These are phyloP conservation scores for Delphinapterus leucas DNA, from an alignment of 2,113 vertebrate genomes.

Conservation along the genomic window DNA sequence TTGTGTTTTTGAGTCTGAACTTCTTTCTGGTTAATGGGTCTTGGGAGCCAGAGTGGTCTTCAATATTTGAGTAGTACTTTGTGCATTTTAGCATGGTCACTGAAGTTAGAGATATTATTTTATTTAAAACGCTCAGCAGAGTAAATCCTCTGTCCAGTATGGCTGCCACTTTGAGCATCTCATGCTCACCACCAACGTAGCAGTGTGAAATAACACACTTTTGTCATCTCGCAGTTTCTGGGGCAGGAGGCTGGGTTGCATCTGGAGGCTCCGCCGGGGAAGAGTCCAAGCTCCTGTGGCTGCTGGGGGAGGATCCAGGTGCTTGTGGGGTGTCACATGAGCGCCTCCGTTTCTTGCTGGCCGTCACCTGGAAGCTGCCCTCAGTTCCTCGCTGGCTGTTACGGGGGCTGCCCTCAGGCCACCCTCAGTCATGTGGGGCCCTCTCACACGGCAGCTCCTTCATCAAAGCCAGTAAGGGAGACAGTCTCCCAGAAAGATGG, in stretches of 20 bases:
- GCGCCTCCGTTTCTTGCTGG: neutral
- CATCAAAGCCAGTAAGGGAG: neutral
- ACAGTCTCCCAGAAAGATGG: neutral
- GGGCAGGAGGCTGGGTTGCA: neutral
- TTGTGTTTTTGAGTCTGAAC: accelerated
- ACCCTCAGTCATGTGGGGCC: neutral
- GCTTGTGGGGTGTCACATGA: neutral
- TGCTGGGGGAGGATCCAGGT: accelerated
- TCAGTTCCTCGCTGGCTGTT: neutral
- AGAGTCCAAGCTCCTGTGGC: accelerated
- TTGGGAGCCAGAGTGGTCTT: accelerated
- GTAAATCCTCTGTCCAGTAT: accelerated
- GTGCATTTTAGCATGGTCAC: accelerated
- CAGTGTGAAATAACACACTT: accelerated
- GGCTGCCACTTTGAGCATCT: accelerated
- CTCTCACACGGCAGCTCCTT: neutral
- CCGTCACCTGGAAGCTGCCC: no score
- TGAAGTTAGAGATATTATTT: neutral
- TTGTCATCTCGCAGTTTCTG: accelerated
- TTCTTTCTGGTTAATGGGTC: accelerated
- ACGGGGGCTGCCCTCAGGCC: neutral
- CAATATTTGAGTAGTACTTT: accelerated
- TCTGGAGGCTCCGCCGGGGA: neutral
- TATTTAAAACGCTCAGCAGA: accelerated
- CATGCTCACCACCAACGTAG: accelerated